Evolutionary conservation across 2,797 vertebrate genomes (phyloP), one percentile per base, ranked within the genome.

Genomic region (Mallotus villosus): DNA sequence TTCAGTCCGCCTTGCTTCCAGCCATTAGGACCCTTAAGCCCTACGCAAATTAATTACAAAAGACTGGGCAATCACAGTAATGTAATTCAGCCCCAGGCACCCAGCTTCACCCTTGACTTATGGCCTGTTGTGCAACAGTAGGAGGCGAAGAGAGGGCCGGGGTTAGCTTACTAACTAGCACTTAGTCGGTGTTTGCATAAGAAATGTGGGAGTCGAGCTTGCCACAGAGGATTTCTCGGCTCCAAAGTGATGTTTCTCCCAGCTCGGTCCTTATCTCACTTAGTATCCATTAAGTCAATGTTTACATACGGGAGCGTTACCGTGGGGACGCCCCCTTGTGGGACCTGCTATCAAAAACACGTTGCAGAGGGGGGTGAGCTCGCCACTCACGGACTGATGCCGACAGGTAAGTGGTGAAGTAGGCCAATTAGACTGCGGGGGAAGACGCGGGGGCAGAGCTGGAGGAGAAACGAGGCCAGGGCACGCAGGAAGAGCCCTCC

Each of bases 41-140:
- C 92, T 92, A 91, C 87, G 86, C 89, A 94, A 93, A 95, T 95
- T 96, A 95, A 95, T 96, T 95, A 95, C 92, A 91, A 93, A 94
- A 94, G 93, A 94, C 85, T 84, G 91, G 86, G 92, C 93, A 94
- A 94, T 95, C 92, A 92, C 89, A 91, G 92, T 93, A 92, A 94
- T 95, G 92, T 92, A 94, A 93, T 94, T 94, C 94, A 90, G 91
- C 92, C 91, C 83, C 66, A 73, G 86, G 94, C 91, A 84, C 73
- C 76, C 84, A 77, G 78, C 82, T 85, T 86, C 91, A 88, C 90
- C 93, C 93, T 89, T 91, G 90, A 93, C 92, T 91, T 91, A 84
- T 80, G 34, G 86, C 84, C 77, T 63, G 32, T 62, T 63, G 70
- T 71, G 68, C 32, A 65, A 75, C 74, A 25, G 27, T 66, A 72